phyloP scores from a whole-genome alignment of 1,140 invertebrate genomes.

The Drosophila athabasca region DNA sequence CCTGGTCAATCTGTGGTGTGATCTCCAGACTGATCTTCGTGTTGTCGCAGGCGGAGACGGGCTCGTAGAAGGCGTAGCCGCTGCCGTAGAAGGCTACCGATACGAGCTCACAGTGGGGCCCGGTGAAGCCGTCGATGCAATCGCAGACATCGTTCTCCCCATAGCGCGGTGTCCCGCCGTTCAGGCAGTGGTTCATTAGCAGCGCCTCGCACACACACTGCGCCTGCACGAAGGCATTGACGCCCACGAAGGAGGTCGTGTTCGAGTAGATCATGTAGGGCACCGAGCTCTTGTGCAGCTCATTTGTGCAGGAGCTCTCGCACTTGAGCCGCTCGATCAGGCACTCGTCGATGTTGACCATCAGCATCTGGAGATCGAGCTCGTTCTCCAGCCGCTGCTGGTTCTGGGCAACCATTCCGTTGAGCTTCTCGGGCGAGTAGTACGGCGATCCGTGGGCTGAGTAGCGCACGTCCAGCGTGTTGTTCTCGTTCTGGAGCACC shows the following conservation, averaged over 20 bases:
- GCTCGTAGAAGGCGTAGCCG: slow-evolving; percentile 94
- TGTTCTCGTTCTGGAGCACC: slow-evolving; percentile 88
- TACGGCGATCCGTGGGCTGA: slow-evolving; percentile 96
- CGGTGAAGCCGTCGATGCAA: slow-evolving; percentile 89
- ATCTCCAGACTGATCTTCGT: slow-evolving; percentile 92
- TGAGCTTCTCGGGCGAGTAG: slow-evolving; percentile 92
- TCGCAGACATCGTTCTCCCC: slow-evolving; percentile 86
- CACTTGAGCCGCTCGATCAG: slow-evolving; percentile 89
- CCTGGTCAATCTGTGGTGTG: slow-evolving; percentile 88
- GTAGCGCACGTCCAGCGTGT: slow-evolving; percentile 92
- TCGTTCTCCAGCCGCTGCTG: slow-evolving; percentile 88
- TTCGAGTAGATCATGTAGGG: slow-evolving; percentile 94
- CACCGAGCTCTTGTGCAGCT: slow-evolving; percentile 88
- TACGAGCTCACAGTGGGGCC: slow-evolving; percentile 95
- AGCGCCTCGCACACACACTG: slow-evolving; percentile 88
- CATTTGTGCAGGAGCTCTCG: slow-evolving; percentile 89
- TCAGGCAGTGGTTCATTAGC: slow-evolving; percentile 86
- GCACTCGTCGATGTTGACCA: slow-evolving; percentile 95
- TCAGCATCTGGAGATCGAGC: slow-evolving; percentile 89
- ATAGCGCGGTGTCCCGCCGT: slow-evolving; percentile 87
- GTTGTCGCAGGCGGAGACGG: slow-evolving; percentile 90
- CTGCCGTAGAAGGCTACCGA: slow-evolving; percentile 93
- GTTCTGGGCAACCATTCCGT: slow-evolving; percentile 89
- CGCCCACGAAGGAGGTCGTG: slow-evolving; percentile 94
- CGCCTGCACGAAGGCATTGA: slow-evolving; percentile 90